Evolutionary conservation across 2,888 invertebrate species (phyloP), one percentile per base, ranked within the genome.

Genomic region (Brachyptera risi): DNA sequence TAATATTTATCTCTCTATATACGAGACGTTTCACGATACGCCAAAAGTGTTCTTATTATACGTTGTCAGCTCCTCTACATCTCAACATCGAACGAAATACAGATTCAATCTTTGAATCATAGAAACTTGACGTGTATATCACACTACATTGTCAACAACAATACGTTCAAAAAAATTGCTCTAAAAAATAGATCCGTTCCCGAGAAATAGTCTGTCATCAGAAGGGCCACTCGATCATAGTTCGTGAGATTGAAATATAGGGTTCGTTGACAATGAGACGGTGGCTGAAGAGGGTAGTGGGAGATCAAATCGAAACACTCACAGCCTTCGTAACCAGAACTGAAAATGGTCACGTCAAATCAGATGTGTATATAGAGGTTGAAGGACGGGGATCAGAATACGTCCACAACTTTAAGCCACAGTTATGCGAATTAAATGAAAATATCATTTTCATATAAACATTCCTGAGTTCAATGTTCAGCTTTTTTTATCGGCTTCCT

Each of bases 181-280:
- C 5, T 21, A 54, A 50, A 54, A 54, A 37, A 31, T 54, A 35
- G 21, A 54, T 19, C 19, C 21, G 35, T 21, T 3, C 21, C 21
- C 13, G n/a, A 37, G 54, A 54, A 54, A 35, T 54, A 37, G 54
- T 9, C 17, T 54, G 54, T 54, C 54, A 54, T 17, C 54, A 19
- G 7, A 35, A 37, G 23, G 27, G 15, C 54, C 54, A 54, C 54
- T 54, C 54, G 54, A 54, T 54, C 54, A 54, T 17, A 7, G 50
- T 11, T 7, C 11, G n/a, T 26, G 31, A 51, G 50, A 51, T 51
- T 31, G 50, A 51, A 51, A 19, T 21, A 21, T 23, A 5, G 47
- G 23, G 47, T 9, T 47, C n/a, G 21, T 3, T 17, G 23, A 21
- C 47, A 5, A 4, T 9, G n/a, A n/a, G n/a, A n/a, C n/a, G n/a